phyloP scores from a whole-genome alignment of 2,888 invertebrate species.

The Boloria euphrosyne region DNA sequence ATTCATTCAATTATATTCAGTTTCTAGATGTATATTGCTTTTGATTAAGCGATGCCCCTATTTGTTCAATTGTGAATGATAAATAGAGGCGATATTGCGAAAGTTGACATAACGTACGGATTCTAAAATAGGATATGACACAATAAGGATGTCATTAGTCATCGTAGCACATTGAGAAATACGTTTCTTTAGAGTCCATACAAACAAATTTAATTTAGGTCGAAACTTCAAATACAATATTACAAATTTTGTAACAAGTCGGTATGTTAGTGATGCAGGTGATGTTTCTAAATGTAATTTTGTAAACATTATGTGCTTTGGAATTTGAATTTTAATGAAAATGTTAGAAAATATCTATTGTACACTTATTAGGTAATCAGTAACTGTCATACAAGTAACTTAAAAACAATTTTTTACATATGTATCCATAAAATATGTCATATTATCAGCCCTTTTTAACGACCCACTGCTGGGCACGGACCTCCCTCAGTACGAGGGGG shows the following conservation, averaged over 20 bases:
- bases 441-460: too few species aligned
- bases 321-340: too few species aligned
- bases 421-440: neutral
- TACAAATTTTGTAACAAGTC: slow-evolving; percentile 15
- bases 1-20: slow-evolving; percentile 31
- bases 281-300: neutral
- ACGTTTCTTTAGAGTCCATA: slow-evolving; percentile 37
- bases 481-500: too few species aligned
- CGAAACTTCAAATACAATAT: slow-evolving; percentile 41
- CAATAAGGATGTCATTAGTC: slow-evolving; percentile 56
- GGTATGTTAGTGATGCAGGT: slow-evolving; percentile 9
- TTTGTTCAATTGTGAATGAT: slow-evolving; percentile 66
- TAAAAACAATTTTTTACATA: neutral
- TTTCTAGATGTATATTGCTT: slow-evolving; percentile 57
- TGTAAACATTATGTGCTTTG: too few species aligned
- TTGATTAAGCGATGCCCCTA: slow-evolving; percentile 65
- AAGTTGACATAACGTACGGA: slow-evolving; percentile 58
- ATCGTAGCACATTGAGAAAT: slow-evolving; percentile 45
- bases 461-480: too few species aligned
- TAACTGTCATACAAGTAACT: neutral
- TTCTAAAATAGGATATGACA: slow-evolving; percentile 78
- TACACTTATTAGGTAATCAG: neutral
- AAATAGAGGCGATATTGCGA: slow-evolving; percentile 61
- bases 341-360: slow-evolving; percentile 10
- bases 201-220: slow-evolving; percentile 43